Evolutionary conservation across 1,140 invertebrate genomes (phyloP), one percentile per base, ranked within the genome.

Genomic region (Lasioglossum albipes): DNA sequence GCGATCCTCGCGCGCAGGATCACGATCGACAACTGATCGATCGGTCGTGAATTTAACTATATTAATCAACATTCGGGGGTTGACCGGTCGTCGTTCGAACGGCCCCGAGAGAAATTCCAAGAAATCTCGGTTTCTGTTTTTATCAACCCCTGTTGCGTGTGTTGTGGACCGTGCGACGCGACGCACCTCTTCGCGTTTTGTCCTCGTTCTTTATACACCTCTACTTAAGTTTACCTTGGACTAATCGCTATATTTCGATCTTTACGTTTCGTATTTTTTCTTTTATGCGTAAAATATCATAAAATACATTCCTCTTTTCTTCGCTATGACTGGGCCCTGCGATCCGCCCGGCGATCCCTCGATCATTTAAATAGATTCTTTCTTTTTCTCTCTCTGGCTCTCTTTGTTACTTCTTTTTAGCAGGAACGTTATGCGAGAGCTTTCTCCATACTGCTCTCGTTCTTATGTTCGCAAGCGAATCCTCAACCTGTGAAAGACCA

Each of bases 271-370:
- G 75, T 84, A 82, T 79, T 76, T 84, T 75, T 89, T 79, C 74
- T 86, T 85, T 75, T 90, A 90, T 84, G 84, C 82, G 81, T 89
- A 90, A 90, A 88, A 91, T 91, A 91, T 91, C 88, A 91, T 92
- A 92, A 92, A 92, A 92, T 92, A 92, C 89, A 91, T 84, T 91
- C 86, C 86, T 88, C 82, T 86, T 89, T 90, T 85, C 82, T 85
- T 88, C 72, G 67, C 71, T 86, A 88, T 88, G 86, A 83, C 73
- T 75, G 74, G 84, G 88, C 89, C 88, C 86, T 81, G 87, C 87
- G 89, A 88, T 83, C 78, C 65, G 65, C 13, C 52, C 65, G 54
- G 16, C 12, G 52, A 16, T 20, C 18, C 42, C 13, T 59, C 72
- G 64, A n/a, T 3, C 12, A 10, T 49, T 13, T 3, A 3, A 49